Evolutionary conservation across 2,113 vertebrate species (phyloP).

Genomic region (Orcinus orca): DNA sequence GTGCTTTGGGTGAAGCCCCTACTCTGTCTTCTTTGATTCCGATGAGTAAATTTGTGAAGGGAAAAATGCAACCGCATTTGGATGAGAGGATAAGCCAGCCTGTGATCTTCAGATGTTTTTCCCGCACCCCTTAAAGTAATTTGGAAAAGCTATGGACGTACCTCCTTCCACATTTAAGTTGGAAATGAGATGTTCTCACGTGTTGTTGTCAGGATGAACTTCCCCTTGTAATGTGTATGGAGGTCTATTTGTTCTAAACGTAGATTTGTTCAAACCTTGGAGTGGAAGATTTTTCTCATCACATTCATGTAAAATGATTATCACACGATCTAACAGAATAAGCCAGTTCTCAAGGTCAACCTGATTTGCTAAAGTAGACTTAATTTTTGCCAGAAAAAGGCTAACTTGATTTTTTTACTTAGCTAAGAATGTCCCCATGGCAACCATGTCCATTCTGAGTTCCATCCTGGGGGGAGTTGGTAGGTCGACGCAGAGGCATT

Average conservation of each 20-base stretch:
- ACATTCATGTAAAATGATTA: not conserved
- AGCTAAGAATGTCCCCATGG: not conserved
- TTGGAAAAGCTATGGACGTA: not conserved
- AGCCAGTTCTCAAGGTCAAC: not conserved
- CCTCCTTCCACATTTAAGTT: not conserved
- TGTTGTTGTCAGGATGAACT: not conserved
- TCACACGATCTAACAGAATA: not conserved
- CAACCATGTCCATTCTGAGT: not conserved
- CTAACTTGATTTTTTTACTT: not conserved
- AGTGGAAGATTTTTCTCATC: not conserved
- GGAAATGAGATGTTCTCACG: not conserved
- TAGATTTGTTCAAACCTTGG: not conserved
- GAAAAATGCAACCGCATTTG: not conserved
- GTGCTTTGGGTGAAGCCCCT: accelerated
- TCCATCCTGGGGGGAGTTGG: not conserved
- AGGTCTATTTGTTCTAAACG: not conserved
- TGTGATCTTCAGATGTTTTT: not conserved
- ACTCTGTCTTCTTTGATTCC: not conserved
- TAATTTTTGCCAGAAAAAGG: not conserved
- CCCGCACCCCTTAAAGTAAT: not conserved
- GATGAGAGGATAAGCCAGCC: not conserved
- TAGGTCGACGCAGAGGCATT: too few species aligned
- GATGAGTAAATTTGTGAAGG: not conserved
- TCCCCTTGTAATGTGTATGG: not conserved
- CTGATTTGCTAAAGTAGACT: not conserved